Evolutionary conservation across 2,888 invertebrate species (phyloP).

Genomic region (Chalcis sispes): DNA sequence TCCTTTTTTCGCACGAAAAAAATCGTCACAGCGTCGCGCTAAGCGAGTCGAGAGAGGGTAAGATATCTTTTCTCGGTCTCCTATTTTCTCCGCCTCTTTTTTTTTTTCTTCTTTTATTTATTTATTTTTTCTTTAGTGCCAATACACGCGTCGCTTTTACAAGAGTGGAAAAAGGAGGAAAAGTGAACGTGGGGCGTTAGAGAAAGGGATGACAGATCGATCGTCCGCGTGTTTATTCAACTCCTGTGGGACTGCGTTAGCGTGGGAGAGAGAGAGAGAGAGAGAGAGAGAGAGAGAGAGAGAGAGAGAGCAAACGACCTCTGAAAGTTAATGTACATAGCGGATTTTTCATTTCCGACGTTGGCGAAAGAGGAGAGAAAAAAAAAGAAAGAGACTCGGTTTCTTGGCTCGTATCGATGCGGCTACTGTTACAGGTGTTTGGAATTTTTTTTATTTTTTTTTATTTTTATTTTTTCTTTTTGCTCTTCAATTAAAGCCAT

Average conservation of each 20-base stretch:
- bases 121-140: not conserved
- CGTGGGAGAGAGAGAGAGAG: conserved; percentile 10
- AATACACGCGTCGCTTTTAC: not conserved
- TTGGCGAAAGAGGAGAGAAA: not conserved
- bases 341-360: conserved; percentile 28
- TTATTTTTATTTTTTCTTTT: not conserved
- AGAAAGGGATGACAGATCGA: conserved; percentile 22
- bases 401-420: not conserved
- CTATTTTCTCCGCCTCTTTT: too few species aligned
- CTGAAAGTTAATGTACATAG: conserved; percentile 7
- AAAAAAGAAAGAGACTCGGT: too few species aligned
- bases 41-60: too few species aligned
- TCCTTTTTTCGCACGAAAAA: not conserved
- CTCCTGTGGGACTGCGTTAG: conserved; percentile 16
- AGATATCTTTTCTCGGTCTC: too few species aligned
- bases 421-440: not conserved
- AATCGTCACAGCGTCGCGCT: not conserved
- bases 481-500: conserved; percentile 6
- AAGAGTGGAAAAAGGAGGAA: not conserved
- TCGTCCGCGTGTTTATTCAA: conserved; percentile 5
- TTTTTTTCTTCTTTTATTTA: not conserved
- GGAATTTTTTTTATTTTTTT: not conserved
- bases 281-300: too few species aligned
- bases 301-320: too few species aligned
- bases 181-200: not conserved